Percentiles rank a stretch among this genome's conserved stretches.
These are phyloP conservation scores for Mimumesa dahlbomi DNA, from an alignment of 2,888 invertebrate genomes.

Conservation along the genomic window DNA sequence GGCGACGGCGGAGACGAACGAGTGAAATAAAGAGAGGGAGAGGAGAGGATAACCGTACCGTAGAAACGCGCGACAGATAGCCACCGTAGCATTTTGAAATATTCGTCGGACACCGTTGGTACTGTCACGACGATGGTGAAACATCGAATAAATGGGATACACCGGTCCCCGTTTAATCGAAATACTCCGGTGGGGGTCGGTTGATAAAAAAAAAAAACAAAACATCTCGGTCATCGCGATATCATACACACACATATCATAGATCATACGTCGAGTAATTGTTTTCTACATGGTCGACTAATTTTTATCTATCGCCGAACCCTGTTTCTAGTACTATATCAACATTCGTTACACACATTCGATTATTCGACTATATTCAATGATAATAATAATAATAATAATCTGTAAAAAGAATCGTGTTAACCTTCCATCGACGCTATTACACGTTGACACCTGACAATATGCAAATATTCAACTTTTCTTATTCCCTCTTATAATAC, in stretches of 20 bases:
- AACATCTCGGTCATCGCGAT: constrained; percentile 32
- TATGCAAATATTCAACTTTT: too few relatives aligned
- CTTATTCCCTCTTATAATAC: too few relatives aligned
- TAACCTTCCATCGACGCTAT: too few relatives aligned
- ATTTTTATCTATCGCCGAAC: constrained; percentile 27
- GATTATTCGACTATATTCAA: too few relatives aligned
- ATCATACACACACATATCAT: too few relatives aligned
- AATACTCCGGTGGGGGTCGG: constrained; percentile 5
- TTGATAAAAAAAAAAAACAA: too few relatives aligned
- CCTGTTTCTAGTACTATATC: too few relatives aligned
- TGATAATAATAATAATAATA: too few relatives aligned
- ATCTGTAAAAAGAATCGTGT: too few relatives aligned
- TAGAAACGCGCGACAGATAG: constrained; percentile 38
- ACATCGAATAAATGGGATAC: constrained; percentile 50
- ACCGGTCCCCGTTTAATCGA: constrained; percentile 51
- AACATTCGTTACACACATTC: too few relatives aligned
- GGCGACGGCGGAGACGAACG: constrained; percentile 14
- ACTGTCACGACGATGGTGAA: constrained; percentile 40
- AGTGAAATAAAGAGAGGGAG: constrained; percentile 37
- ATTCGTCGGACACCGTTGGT: constrained; percentile 41
- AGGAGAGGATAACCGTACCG: constrained; percentile 2
- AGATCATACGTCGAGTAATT: constrained; percentile 38
- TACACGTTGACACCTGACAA: too few relatives aligned
- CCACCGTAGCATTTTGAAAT: constrained; percentile 49
- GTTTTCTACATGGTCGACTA: constrained; percentile 28